Evolutionary conservation across 2,888 invertebrate species (phyloP).

Genomic region (Orthonevra nobilis): DNA sequence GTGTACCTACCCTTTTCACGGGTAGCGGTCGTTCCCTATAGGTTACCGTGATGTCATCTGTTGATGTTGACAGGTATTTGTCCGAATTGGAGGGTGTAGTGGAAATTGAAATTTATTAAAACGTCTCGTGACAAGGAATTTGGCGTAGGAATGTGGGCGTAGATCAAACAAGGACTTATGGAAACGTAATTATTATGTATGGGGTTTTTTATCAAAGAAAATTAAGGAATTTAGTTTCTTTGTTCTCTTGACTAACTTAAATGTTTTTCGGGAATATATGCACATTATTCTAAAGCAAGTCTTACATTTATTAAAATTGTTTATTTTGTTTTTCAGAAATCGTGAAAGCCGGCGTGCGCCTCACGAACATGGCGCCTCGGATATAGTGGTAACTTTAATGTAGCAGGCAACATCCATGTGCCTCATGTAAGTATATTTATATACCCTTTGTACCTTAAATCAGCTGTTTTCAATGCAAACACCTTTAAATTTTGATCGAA

Average conservation of each 20-base stretch:
- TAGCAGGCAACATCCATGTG: slow-evolving; percentile 81
- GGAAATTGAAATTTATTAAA: too few species aligned
- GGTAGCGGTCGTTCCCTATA: neutral
- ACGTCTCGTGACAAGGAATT: too few species aligned
- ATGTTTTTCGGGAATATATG: too few species aligned
- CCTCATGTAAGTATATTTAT: slow-evolving; percentile 79
- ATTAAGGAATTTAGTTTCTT: too few species aligned
- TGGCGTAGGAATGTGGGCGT: too few species aligned
- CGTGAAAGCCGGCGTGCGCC: slow-evolving; percentile 80
- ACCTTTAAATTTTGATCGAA: too few species aligned
- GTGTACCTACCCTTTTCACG: neutral
- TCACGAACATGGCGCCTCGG: slow-evolving; percentile 81
- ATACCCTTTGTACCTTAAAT: neutral
- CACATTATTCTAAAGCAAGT: too few species aligned
- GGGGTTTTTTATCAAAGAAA: too few species aligned
- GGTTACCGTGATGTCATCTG: slow-evolving; percentile 16
- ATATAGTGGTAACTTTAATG: slow-evolving; percentile 80
- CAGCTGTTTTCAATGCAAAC: neutral
- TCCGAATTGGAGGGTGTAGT: neutral
- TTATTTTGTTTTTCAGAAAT: slow-evolving; percentile 75
- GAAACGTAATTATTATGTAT: too few species aligned
- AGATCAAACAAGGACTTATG: too few species aligned
- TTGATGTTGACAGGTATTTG: neutral
- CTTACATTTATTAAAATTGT: too few species aligned
- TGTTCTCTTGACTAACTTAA: too few species aligned